These are phyloP conservation scores for Ctenochaetus hawaiiensis DNA, from an alignment of 2,797 vertebrate species.

Conservation along the genomic window DNA sequence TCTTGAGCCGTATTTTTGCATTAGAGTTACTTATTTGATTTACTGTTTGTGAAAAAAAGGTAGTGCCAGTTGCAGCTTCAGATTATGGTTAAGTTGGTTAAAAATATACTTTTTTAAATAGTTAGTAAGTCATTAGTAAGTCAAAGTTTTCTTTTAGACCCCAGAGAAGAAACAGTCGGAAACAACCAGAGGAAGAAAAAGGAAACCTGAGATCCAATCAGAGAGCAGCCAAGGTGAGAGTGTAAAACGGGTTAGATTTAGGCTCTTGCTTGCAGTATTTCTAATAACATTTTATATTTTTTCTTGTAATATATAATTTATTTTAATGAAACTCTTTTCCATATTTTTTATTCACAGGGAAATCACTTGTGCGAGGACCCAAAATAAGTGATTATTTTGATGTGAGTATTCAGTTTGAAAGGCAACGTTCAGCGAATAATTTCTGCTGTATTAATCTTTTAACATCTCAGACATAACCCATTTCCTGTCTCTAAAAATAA, in stretches of 20 bases:
- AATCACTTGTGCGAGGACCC: constrained; percentile 93
- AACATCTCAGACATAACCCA: constrained; percentile 7
- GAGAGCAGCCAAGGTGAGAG: constrained; percentile 96
- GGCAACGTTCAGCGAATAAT: neutral
- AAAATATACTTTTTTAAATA: no score
- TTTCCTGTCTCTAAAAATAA: constrained; percentile 43
- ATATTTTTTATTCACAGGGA: constrained; percentile 85
- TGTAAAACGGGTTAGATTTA: constrained; percentile 10
- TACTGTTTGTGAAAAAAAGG: neutral
- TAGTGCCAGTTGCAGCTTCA: neutral
- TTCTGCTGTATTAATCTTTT: constrained; percentile 4
- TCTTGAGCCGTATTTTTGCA: neutral
- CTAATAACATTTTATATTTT: constrained; percentile 11
- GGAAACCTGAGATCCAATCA: constrained; percentile 97
- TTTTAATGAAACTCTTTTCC: constrained; percentile 15
- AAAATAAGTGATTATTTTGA: constrained; percentile 99
- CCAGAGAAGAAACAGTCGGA: constrained; percentile 98
- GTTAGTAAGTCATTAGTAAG: constrained; percentile 13
- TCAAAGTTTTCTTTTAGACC: constrained; percentile 84
- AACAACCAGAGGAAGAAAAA: constrained; percentile 94
- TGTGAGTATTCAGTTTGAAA: constrained; percentile 84
- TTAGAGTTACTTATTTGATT: constrained; percentile 4
- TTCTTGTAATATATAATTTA: no score
- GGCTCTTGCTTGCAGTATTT: constrained; percentile 9
- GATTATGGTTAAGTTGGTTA: neutral